phyloP scores from a whole-genome alignment of 1,140 invertebrate species.

The Hesperophylax magnus region DNA sequence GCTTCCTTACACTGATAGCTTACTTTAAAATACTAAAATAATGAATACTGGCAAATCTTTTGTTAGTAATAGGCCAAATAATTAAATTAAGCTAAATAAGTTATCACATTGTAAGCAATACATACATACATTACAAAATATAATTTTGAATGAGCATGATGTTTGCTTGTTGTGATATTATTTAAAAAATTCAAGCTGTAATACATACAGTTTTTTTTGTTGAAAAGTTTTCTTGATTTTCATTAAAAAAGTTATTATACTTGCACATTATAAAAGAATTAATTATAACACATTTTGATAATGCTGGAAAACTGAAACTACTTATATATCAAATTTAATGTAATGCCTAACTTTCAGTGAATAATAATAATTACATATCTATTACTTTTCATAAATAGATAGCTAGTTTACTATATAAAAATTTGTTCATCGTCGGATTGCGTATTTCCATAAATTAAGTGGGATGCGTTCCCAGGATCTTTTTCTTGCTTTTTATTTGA shows the following conservation, averaged over 20 bases:
- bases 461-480: slow-evolving; percentile 61
- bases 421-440: slow-evolving; percentile 70
- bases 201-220: neutral
- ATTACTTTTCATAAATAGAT: too few species aligned
- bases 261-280: too few species aligned
- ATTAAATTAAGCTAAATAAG: slow-evolving; percentile 46
- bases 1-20: slow-evolving; percentile 12
- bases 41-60: slow-evolving; percentile 26
- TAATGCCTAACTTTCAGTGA: too few species aligned
- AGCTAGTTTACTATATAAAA: slow-evolving; percentile 64
- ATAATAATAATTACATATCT: too few species aligned
- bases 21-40: neutral
- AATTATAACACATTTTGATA: too few species aligned
- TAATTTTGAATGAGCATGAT: slow-evolving; percentile 3
- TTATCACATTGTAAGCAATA: slow-evolving; percentile 55
- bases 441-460: slow-evolving; percentile 67
- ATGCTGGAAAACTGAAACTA: too few species aligned
- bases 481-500: slow-evolving; percentile 43
- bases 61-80: slow-evolving; percentile 49
- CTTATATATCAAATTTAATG: too few species aligned
- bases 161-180: neutral
- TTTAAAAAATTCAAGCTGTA: neutral
- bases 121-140: slow-evolving; percentile 18
- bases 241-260: too few species aligned
- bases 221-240: too few species aligned